A percentile compares a stretch with the other conserved stretches of the same genome.
Evolutionary conservation across 2,797 vertebrate species (phyloP).

Genomic region (Oreochromis grahami): DNA sequence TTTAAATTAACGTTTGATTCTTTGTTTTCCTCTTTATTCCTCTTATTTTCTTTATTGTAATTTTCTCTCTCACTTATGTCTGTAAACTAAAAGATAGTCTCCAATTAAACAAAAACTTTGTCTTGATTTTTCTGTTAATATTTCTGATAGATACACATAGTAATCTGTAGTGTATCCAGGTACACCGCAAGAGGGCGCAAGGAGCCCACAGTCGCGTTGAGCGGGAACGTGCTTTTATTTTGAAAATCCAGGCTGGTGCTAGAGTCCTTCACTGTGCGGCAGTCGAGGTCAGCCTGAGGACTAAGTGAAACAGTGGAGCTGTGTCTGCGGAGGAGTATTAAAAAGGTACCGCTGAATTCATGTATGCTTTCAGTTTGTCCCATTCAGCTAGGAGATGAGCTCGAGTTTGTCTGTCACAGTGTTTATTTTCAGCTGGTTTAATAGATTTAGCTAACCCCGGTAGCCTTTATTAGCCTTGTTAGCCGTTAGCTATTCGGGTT

Average conservation of each 20-base stretch:
- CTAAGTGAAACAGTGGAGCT: background rate
- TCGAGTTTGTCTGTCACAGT: background rate
- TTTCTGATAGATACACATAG: background rate
- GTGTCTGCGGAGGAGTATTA: background rate
- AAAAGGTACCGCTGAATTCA: background rate
- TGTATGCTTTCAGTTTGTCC: fast-evolving
- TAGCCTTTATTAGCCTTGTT: slow-evolving; percentile 23
- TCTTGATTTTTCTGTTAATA: background rate
- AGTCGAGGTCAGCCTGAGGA: slow-evolving; percentile 43
- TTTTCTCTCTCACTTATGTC: background rate
- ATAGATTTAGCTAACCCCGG: background rate
- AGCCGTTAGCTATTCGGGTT: slow-evolving; percentile 14
- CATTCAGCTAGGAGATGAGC: fast-evolving
- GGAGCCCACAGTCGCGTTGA: fast-evolving
- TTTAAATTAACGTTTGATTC: background rate
- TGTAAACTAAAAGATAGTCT: background rate
- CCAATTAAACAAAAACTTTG: background rate
- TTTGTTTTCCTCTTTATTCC: background rate
- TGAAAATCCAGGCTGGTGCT: slow-evolving; percentile 16
- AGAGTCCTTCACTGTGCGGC: slow-evolving; percentile 45
- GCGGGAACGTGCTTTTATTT: slow-evolving; percentile 35
- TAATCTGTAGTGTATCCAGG: background rate
- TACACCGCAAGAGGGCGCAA: background rate
- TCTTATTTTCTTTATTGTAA: background rate
- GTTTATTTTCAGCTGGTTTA: background rate